Base-by-base conservation (phyloP, 1,140 invertebrate genomes). In the Muscidifurax raptorellus region DNA sequence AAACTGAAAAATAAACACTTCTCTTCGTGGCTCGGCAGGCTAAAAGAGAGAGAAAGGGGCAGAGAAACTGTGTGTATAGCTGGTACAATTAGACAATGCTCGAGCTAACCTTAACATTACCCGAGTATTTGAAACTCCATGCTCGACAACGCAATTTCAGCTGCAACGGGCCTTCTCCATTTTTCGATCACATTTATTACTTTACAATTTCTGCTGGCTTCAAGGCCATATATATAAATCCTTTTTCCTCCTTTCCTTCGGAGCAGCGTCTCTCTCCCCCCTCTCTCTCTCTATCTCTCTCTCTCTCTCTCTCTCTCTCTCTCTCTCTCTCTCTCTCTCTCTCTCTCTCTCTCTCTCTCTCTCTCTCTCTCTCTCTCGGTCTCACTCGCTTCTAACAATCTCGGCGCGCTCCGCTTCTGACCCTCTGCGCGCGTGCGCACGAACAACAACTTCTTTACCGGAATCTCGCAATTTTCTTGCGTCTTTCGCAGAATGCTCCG, bases 401-500 rank as follows among this genome's bases (percentile, higher is more conserved):
- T 79, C n/a, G 6, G n/a, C 74, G 71, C 27, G 40, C 15, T 67
- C 28, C 47, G 2, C 1, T 32, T 59, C 59, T 67, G 64, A 79
- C 25, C 79, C 52, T 25, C n/a, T 28, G 30, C 3, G n/a, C 3
- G 64, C 67, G 52, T 18, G 52, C 52, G 22, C 52, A 5, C 52
- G 5, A 59, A 22, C 52, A 59, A 59, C 52, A 59, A 59, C 79
- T 80, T 44, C 25, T 47, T 71, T 30, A 1, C 67, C 79, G 67
- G 79, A 80, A 44, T 71, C 79, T 71, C n/a, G 40, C 67, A 80
- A 80, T 71, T 80, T 80, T 27, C 79, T 80, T 28, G 32, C 64
- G 36, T n/a, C 27, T 30, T 30, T 78, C 28, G 12, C 76, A 64
- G 76, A 78, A 59, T 28, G 32, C 15, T 64, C 69, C 78, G 64